Evolutionary conservation across 2,113 vertebrate species (phyloP).

Genomic region (Speoplatyrhinus poulsoni): DNA sequence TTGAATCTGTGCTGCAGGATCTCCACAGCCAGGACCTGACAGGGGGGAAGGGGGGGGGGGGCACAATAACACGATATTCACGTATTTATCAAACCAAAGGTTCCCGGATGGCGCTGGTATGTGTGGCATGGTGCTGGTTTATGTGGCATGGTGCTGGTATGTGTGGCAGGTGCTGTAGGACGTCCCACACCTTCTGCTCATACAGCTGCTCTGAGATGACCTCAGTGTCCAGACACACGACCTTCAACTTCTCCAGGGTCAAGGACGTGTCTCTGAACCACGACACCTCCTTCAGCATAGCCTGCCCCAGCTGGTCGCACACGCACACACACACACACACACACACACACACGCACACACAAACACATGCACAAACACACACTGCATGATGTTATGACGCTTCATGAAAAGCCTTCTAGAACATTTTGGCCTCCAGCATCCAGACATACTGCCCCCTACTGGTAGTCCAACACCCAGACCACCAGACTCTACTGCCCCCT

Average conservation of each 20-base stretch:
- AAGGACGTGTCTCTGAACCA: constrained; percentile 60
- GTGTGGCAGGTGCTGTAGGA: background rate
- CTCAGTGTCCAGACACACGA: constrained; percentile 67
- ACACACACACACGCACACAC: background rate
- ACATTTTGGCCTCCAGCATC: no score
- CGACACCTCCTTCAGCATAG: constrained; percentile 75
- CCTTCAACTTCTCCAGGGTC: constrained; percentile 73
- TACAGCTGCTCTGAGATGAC: constrained; percentile 75
- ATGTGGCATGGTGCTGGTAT: no score
- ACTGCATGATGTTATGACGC: no score
- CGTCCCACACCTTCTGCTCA: constrained; percentile 80
- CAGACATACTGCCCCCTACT: no score
- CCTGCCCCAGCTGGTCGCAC: constrained; percentile 77
- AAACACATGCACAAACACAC: constrained; percentile 2
- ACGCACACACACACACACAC: constrained; percentile 16
- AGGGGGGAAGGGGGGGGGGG: background rate
- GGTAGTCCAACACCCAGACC: no score
- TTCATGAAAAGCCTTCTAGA: no score
- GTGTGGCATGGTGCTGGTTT: no score
- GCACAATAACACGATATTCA: no score
- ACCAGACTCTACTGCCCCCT: no score
- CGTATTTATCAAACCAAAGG: no score
- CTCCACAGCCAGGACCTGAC: constrained; percentile 81
- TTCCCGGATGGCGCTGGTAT: no score
- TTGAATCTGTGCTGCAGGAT: constrained; percentile 84